These are phyloP conservation scores for Ormyrus pomaceus DNA, from an alignment of 2,888 invertebrate species.

Conservation along the genomic window DNA sequence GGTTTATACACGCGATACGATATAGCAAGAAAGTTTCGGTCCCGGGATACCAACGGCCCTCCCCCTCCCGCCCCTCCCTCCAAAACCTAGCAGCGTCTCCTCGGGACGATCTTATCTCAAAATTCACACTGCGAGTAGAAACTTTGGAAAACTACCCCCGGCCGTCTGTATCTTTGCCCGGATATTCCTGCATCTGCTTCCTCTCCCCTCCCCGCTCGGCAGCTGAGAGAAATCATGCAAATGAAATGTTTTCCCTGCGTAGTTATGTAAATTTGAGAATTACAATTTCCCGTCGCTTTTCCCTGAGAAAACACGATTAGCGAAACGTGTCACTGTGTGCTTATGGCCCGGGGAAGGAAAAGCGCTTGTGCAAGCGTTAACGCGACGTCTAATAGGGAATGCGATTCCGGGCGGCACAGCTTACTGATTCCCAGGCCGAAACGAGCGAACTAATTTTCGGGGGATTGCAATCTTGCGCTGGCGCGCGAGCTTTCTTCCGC, in stretches of 20 bases:
- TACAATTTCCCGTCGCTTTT: constrained; percentile 49
- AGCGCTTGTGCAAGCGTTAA: constrained; percentile 34
- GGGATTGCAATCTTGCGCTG: constrained; percentile 8
- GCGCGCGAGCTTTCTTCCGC: constrained; percentile 5
- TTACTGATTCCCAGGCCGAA: background rate
- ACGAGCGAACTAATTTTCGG: constrained; percentile 40
- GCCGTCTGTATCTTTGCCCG: constrained; percentile 38
- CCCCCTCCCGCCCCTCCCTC: background rate
- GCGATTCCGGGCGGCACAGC: constrained; percentile 24
- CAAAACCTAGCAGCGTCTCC: too few relatives aligned
- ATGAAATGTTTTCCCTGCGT: constrained; percentile 54
- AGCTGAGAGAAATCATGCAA: constrained; percentile 48
- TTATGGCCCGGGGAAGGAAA: background rate
- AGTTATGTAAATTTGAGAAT: constrained; percentile 55
- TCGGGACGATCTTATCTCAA: constrained; percentile 46
- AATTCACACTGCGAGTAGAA: constrained; percentile 37
- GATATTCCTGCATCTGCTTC: constrained; percentile 50
- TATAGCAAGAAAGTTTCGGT: constrained; percentile 41
- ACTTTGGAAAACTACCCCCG: constrained; percentile 49
- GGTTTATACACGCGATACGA: constrained; percentile 38
- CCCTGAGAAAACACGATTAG: constrained; percentile 55
- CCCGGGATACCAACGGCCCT: constrained; percentile 13
- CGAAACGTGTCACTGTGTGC: constrained; percentile 46
- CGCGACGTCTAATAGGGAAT: constrained; percentile 42
- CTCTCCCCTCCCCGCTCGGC: constrained; percentile 6